Evolutionary conservation across 2,113 vertebrate species (phyloP).

Genomic region (Salvelinus sp.): DNA sequence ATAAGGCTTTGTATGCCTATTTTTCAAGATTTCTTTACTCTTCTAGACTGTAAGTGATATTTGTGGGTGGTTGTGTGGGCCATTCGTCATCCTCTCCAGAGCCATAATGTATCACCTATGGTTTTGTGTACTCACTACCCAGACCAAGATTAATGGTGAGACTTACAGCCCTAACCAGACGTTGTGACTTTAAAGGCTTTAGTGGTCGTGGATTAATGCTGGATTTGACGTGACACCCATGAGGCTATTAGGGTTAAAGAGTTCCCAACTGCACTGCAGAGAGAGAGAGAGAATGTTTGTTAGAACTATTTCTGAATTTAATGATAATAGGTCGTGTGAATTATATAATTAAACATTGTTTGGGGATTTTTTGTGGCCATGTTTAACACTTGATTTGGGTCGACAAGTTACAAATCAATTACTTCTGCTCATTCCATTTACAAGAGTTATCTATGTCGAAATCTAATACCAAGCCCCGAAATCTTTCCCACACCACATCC

Average conservation of each 20-base stretch:
- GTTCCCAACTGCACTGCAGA: constrained; percentile 5
- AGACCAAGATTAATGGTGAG: constrained; percentile 36
- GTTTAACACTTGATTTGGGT: background rate
- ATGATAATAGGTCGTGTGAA: too few relatives aligned
- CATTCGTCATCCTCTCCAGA: too few relatives aligned
- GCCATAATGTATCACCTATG: constrained; percentile 43
- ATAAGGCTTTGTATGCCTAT: too few relatives aligned
- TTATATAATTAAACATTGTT: too few relatives aligned
- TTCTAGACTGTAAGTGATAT: background rate
- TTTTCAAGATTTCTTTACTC: background rate
- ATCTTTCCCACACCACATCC: constrained; percentile 23
- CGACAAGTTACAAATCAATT: background rate
- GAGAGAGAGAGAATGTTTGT: constrained; percentile 7
- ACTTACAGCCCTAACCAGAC: constrained; percentile 8
- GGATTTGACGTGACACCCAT: constrained; percentile 63
- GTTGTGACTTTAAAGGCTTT: constrained; percentile 55
- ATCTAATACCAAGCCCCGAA: background rate
- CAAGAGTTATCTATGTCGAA: too few relatives aligned
- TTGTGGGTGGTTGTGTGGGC: constrained; percentile 10
- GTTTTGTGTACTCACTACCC: constrained; percentile 40
- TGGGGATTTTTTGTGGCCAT: background rate
- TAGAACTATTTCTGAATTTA: too few relatives aligned
- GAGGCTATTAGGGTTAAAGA: constrained; percentile 39
- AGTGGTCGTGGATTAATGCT: constrained; percentile 14
- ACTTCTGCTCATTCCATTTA: too few relatives aligned